Evolutionary conservation across 2,888 invertebrate species (phyloP).

Genomic region (Netelia inedita): DNA sequence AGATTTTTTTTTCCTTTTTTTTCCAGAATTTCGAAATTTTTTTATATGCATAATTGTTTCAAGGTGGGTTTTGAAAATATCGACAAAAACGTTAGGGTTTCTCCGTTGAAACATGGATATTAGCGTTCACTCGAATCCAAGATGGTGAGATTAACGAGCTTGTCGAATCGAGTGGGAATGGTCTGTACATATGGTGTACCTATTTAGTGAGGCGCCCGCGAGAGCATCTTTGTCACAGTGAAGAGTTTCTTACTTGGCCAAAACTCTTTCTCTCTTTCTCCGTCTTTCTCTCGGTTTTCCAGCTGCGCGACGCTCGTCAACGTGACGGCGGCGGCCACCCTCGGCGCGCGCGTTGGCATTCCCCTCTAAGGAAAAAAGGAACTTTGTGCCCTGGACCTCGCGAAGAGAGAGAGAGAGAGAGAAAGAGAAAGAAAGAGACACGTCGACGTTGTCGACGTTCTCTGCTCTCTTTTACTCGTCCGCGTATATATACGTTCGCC

Average conservation of each 20-base stretch:
- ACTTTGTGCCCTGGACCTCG: conserved; percentile 65
- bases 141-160: no score
- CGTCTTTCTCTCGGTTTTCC: conserved; percentile 77
- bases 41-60: no score
- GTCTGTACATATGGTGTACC: conserved; percentile 72
- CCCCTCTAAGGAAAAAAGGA: conserved; percentile 72
- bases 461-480: conserved; percentile 60
- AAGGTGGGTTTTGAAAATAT: no score
- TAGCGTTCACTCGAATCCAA: no score
- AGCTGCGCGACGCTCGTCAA: conserved; percentile 84
- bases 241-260: conserved; percentile 67
- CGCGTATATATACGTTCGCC: conserved; percentile 46
- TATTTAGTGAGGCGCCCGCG: conserved; percentile 58
- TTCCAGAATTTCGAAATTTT: background rate
- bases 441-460: conserved; percentile 53
- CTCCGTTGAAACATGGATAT: background rate
- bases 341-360: conserved; percentile 77
- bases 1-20: background rate
- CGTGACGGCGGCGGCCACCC: conserved; percentile 82
- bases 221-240: conserved; percentile 57
- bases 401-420: conserved; percentile 42
- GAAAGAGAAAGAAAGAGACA: conserved; percentile 16
- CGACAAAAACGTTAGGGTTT: background rate
- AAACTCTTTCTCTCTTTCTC: conserved; percentile 55
- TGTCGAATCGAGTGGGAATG: background rate